Percentiles rank a stretch among this genome's conserved stretches.
These are phyloP conservation scores for Zaprionus gabonicus DNA, from an alignment of 1,140 invertebrate species.

Conservation along the genomic window DNA sequence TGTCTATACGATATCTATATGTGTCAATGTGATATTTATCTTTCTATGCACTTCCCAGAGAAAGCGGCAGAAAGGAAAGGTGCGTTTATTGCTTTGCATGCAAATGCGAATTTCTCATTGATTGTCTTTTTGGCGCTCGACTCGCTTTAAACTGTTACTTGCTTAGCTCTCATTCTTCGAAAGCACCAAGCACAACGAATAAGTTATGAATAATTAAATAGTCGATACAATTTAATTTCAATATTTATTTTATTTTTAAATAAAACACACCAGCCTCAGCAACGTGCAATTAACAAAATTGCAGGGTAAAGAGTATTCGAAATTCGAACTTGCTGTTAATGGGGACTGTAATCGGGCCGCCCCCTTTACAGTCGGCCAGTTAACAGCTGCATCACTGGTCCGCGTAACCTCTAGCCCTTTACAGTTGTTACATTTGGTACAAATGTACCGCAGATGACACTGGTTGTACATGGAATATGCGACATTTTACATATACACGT, in stretches of 20 bases:
- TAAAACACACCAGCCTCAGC: too few species aligned
- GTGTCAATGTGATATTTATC: neutral
- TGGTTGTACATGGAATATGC: too few species aligned
- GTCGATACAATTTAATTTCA: neutral
- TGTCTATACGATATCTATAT: neutral
- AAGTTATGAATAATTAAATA: neutral
- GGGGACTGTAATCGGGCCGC: conserved; percentile 39
- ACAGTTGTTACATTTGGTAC: neutral
- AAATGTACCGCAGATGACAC: neutral
- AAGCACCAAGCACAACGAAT: neutral
- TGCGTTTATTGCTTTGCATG: conserved; percentile 19
- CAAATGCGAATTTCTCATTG: conserved; percentile 38
- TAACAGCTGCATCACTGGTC: conserved; percentile 41
- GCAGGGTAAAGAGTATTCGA: neutral
- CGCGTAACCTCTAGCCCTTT: neutral
- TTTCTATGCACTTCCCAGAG: neutral
- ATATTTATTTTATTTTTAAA: too few species aligned
- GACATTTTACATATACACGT: neutral
- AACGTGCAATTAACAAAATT: neutral
- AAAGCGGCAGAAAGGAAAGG: neutral
- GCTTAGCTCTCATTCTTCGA: neutral
- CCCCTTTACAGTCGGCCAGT: conserved; percentile 46
- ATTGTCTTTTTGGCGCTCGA: conserved; percentile 33
- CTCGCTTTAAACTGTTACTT: neutral
- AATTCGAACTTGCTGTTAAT: conserved; percentile 3